Conservation (phyloP, 2,113 vertebrate genomes). For the Deroptyus accipitrinus region DNA sequence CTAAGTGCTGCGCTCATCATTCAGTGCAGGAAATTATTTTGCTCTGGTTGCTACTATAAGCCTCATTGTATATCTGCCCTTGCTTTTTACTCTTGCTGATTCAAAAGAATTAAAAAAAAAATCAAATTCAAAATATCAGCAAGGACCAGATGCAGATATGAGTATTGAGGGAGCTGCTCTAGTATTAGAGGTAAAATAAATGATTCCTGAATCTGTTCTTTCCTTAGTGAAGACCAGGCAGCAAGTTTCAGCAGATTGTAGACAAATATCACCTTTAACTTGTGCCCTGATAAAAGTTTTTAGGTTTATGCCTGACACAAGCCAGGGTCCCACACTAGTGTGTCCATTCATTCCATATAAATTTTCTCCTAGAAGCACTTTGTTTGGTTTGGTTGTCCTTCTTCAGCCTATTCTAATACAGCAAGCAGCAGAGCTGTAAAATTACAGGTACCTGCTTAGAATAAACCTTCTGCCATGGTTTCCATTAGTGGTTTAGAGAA, state of each 20-base stretch:
- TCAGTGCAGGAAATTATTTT: not conserved
- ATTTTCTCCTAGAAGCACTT: not conserved
- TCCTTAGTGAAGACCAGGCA: not conserved
- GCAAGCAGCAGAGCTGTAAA: not conserved
- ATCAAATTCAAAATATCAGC: not conserved
- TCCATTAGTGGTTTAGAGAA: not conserved
- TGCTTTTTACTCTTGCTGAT: not conserved
- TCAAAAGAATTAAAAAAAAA: not conserved
- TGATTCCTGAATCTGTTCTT: not conserved
- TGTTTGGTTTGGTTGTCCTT: not conserved
- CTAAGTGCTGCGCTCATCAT: not conserved
- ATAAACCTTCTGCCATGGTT: not conserved
- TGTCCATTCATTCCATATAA: not conserved
- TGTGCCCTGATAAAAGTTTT: not conserved
- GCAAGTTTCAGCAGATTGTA: not conserved
- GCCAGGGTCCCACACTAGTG: not conserved
- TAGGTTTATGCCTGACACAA: not conserved
- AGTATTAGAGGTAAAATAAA: not conserved
- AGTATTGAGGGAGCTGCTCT: not conserved
- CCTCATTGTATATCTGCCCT: not conserved
- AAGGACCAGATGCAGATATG: not conserved
- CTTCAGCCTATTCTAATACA: not conserved
- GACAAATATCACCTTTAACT: not conserved
- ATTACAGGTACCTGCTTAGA: not conserved
- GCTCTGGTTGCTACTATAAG: not conserved